Base-by-base conservation (phyloP, 2,888 invertebrate genomes). In the Pristionchus entomophagus region DNA sequence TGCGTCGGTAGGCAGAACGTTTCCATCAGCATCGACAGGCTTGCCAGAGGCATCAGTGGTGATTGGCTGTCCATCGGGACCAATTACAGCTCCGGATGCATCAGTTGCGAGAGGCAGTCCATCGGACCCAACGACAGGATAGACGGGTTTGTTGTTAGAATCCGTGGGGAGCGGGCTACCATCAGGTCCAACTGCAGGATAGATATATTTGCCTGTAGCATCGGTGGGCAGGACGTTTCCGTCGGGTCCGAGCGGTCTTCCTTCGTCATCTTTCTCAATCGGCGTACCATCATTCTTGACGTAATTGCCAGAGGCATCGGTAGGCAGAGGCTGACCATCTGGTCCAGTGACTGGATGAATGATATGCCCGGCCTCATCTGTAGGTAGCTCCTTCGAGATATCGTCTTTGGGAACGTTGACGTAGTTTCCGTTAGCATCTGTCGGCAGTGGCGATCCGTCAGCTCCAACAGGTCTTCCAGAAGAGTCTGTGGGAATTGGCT, bases 371-470 rank as follows among this genome's bases (percentile, higher is more conserved):
- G 8, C 14, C 29, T 53, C 73, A 69, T 85, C 87, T 2, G 86
- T 88, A 32, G 88, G 87, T n/a, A 88, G 86, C 49, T 80, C 80
- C 32, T 80, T 41, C n/a, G 80, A 80, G 26, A 45, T n/a, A 19
- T 49, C 78, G 14, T 78, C 81, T 17, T 85, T 87, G 1, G 90
- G 84, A 14, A 89, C 89, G 49, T 89, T 87, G n/a, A 92, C 69
- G 29, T 69, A 78, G 10, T 84, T 81, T 14, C 91, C 90, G 26
- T 82, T 73, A 56, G 86, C 86, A 69, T 91, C 91, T 19, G 91
- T 91, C 0, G 91, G 91, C 35, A 91, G 86, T 6, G 88, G 89
- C 8, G 87, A 87, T 56, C 89, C 89, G 81, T 90, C 90, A 26
- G 90, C 86, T n/a, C 89, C 90, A 62, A 90, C 84, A 22, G 86